Evolutionary conservation across 2,888 invertebrate species (phyloP), one percentile per base, ranked within the genome.

Genomic region (Dexiosoma caninum): DNA sequence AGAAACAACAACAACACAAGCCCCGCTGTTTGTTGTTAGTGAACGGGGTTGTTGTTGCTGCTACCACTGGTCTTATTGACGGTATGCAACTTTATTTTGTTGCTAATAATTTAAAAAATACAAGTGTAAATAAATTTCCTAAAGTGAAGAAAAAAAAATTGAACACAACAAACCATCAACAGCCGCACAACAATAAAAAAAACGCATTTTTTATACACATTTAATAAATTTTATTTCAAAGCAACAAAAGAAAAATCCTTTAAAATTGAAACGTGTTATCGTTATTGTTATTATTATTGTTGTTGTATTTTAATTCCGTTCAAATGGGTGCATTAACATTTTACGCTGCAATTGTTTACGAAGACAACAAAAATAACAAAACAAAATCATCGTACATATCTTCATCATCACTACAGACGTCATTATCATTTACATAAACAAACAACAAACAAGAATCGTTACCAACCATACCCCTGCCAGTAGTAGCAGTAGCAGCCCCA

Each of bases 311-410:
- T 62, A 70, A 75, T 75, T 64, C 69, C 64, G 74, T 69, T 79
- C 51, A 57, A 60, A 55, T 67, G 77, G 67, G 80, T 81, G 76
- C 80, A 81, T 72, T 81, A 81, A 77, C 81, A 77, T 72, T 77
- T 81, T 44, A 64, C 72, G 67, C 67, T 77, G 77, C 67, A 72
- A 77, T 59, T 60, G 76, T 71, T 76, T 53, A n/a, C n/a, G n/a
- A 64, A 55, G 5, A 23, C 55, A 70, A 51, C n/a, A 69, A 69
- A 21, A 66, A 59, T 16, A 69, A 44, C 51, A 51, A n/a, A n/a
- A n/a, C n/a, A 44, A 49, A 42, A 46, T 19, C 9, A 72, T 53
- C 30, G 53, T 19, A 21, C 64, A 23, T 12, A 57, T 64, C n/a
- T 16, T 44, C 59, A 46, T 49, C 44, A 46, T 37, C 14, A 66